Evolutionary conservation across 1,140 invertebrate species (phyloP), one percentile per base, ranked within the genome.

Genomic region (Neelides sp.): DNA sequence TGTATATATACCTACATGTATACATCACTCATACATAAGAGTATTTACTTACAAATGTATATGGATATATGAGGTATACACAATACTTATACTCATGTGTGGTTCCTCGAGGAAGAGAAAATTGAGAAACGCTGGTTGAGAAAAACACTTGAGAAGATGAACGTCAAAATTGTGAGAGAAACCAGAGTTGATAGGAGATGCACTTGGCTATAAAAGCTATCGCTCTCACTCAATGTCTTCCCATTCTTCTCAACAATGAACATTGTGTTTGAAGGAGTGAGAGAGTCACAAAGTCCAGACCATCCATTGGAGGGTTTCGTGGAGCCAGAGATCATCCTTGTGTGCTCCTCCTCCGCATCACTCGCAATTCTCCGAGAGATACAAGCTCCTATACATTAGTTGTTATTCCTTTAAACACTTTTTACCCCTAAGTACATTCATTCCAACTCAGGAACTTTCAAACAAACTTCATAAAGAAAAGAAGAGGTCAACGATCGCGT

Each of bases 61-160:
- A 34, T 34, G 30, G 8, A 34, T 34, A 15, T 34, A 34, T 34
- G 8, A 34, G 30, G 8, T 34, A 34, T 34, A 34, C 15, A 34
- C 15, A 15, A 15, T 34, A 8, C 8, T n/a, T n/a, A n/a, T n/a
- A n/a, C n/a, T 8, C 30, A 32, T n/a, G 8, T 10, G n/a, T 32
- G 30, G 8, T 10, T 10, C 30, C 8, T 20, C 22, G 40, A 42
- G 40, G 27, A 24, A 42, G 15, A 42, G 20, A 22, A 42, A 10
- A 4, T 7, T 10, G 7, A 20, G 10, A 22, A 8, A 42, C 4
- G 7, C 27, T 5, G 7, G 5, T 19, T 5, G 20, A n/a, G 8
- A 48, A 52, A 51, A 52, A 52, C 55, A 57, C 55, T 57, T 50
- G 55, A 52, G 27, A 30, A 57, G 55, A 57, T 57, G 52, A 57